phyloP scores from a whole-genome alignment of 2,888 invertebrate genomes.

The Teleogryllus oceanicus region DNA sequence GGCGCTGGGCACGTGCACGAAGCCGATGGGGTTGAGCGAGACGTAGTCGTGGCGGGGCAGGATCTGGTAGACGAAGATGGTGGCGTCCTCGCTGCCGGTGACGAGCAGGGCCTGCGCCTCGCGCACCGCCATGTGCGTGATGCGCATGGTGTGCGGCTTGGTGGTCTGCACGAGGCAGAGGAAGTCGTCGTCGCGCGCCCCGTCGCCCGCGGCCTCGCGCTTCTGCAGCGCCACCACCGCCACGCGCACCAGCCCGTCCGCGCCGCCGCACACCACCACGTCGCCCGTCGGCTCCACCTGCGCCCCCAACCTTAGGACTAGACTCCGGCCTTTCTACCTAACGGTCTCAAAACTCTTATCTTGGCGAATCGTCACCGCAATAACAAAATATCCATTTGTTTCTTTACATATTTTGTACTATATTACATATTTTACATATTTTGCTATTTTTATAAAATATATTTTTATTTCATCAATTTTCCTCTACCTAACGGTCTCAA shows the following conservation, averaged over 20 bases:
- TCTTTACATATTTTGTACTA: no score
- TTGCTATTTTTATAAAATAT: no score
- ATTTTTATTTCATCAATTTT: no score
- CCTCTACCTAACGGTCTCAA: no score
- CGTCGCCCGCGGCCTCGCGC: background rate
- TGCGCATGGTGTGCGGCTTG: conserved; percentile 26
- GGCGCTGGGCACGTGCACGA: conserved; percentile 59
- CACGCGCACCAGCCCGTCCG: conserved; percentile 67
- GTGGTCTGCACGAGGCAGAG: conserved; percentile 30
- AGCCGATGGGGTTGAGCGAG: conserved; percentile 62
- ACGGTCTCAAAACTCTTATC: no score
- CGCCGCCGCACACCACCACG: conserved; percentile 53
- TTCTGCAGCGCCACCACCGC: conserved; percentile 39
- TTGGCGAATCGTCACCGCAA: no score
- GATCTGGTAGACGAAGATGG: conserved; percentile 65
- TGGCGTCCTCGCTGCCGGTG: conserved; percentile 64
- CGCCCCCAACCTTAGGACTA: no score
- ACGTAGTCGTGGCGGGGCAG: conserved; percentile 44
- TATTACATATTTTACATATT: no score
- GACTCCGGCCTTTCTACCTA: no score
- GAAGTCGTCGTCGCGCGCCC: background rate
- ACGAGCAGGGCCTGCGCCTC: conserved; percentile 54
- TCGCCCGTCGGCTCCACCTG: conserved; percentile 21
- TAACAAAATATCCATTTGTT: no score
- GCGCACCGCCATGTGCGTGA: background rate